phyloP scores from a whole-genome alignment of 2,888 invertebrate species.

The Aphodius sticticus region DNA sequence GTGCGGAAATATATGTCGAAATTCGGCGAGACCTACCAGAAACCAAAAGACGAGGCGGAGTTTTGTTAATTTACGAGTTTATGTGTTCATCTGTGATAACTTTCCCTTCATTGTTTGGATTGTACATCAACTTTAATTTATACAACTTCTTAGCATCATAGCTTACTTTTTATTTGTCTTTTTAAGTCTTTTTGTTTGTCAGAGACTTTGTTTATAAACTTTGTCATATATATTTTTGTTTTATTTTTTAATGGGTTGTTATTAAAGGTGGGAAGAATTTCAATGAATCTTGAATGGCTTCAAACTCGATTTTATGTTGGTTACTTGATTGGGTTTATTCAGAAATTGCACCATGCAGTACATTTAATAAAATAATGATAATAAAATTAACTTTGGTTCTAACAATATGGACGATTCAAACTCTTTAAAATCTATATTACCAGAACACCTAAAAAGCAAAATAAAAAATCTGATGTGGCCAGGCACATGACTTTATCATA shows the following conservation, averaged over 20 bases:
- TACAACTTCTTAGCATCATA: not conserved
- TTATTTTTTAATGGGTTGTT: not conserved
- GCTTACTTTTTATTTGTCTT: not conserved
- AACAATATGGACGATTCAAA: no score
- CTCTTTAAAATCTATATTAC: no score
- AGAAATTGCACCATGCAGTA: no score
- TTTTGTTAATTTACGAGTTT: constrained; percentile 29
- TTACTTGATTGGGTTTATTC: no score
- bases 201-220: not conserved
- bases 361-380: no score
- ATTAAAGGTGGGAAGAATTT: no score
- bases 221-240: not conserved
- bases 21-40: constrained; percentile 68
- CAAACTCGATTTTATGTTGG: no score
- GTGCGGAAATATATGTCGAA: constrained; percentile 96
- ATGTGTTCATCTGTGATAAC: constrained; percentile 17
- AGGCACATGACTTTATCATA: no score
- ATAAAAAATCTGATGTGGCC: no score
- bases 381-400: no score
- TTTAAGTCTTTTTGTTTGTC: not conserved
- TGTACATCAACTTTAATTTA: not conserved
- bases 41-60: constrained; percentile 36
- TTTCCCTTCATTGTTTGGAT: not conserved
- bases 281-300: no score
- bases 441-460: no score